phyloP scores from a whole-genome alignment of 2,113 vertebrate species.

The Myrmecophaga tridactyla region DNA sequence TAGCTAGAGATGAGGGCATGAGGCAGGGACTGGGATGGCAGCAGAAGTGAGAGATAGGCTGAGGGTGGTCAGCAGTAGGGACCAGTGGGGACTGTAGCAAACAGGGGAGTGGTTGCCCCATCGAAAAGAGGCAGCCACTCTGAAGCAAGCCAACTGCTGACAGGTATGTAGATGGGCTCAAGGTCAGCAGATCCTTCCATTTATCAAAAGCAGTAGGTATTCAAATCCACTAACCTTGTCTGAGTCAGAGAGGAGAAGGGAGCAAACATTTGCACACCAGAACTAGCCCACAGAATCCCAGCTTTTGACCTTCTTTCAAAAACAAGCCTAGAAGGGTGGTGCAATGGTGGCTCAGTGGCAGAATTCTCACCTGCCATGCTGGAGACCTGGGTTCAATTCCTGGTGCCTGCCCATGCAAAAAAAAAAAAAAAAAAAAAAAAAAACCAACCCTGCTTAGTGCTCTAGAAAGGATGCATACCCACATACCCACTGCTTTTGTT shows the following conservation, averaged over 20 bases:
- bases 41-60: background rate
- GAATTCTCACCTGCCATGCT: too few species aligned
- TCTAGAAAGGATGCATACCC: too few species aligned
- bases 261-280: background rate
- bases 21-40: fast-evolving
- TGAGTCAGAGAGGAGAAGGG: background rate
- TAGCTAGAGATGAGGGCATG: background rate
- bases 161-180: background rate
- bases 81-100: too few species aligned
- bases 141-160: background rate
- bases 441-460: too few species aligned
- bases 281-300: background rate
- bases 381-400: too few species aligned
- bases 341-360: background rate
- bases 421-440: too few species aligned
- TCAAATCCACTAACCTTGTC: background rate
- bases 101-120: fast-evolving
- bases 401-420: too few species aligned
- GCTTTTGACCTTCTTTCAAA: background rate
- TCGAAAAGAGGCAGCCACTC: fast-evolving
- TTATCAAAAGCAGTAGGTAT: background rate
- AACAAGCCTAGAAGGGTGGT: background rate
- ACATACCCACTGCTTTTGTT: background rate
- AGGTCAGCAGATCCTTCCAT: background rate
- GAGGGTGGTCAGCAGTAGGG: fast-evolving